These are phyloP conservation scores for Xenopus petersii DNA, from an alignment of 2,797 vertebrate genomes.

Conservation along the genomic window DNA sequence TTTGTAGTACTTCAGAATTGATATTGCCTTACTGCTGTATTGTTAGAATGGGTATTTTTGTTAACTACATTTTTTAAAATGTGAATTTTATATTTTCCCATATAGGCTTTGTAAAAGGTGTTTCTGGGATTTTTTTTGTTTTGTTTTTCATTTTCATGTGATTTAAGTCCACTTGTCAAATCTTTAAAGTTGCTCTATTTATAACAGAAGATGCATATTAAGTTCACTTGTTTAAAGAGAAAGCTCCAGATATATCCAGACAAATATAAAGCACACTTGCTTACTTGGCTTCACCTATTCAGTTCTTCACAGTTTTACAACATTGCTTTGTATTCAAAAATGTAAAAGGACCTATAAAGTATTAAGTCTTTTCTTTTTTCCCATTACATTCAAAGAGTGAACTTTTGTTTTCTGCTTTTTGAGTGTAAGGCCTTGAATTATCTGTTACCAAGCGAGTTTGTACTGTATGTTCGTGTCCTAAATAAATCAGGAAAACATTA, in stretches of 20 bases:
- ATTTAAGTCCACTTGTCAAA: neutral
- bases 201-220: neutral
- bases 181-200: neutral
- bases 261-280: neutral
- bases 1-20: no score
- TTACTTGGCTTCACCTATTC: neutral
- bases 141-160: no score
- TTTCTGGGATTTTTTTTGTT: no score
- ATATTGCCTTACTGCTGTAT: slow-evolving; percentile 61
- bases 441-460: slow-evolving; percentile 23
- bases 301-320: neutral
- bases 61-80: slow-evolving; percentile 34
- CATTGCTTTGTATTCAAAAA: neutral
- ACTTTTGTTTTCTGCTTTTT: slow-evolving; percentile 11
- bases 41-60: slow-evolving; percentile 37
- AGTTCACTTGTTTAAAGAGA: neutral
- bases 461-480: slow-evolving; percentile 29
- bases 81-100: neutral
- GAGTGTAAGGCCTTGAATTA: slow-evolving; percentile 23
- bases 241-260: slow-evolving; percentile 1
- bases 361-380: neutral
- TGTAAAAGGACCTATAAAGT: slow-evolving; percentile 13
- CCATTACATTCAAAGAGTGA: neutral
- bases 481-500: slow-evolving; percentile 30
- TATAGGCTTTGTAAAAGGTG: no score